Evolutionary conservation across 2,888 invertebrate genomes (phyloP).

Genomic region (Aproaerema taeniolella): DNA sequence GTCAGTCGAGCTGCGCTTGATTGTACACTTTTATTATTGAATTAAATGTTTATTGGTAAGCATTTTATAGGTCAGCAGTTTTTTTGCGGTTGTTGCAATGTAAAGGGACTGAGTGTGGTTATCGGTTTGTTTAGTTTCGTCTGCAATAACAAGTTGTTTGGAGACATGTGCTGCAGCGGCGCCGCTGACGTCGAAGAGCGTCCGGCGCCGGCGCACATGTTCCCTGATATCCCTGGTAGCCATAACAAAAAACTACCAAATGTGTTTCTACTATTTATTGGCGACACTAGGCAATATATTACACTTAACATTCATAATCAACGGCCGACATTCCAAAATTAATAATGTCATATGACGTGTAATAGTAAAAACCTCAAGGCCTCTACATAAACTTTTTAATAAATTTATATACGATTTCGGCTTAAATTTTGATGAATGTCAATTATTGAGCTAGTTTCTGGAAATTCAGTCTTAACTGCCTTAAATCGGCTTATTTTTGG

Average conservation of each 20-base stretch:
- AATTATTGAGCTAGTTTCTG: no score
- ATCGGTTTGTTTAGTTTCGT: no score
- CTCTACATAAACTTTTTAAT: no score
- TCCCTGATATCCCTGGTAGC: not conserved
- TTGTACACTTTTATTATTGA: no score
- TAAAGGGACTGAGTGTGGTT: not conserved
- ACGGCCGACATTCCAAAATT: no score
- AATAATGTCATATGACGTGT: no score
- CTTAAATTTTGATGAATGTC: no score
- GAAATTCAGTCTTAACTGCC: no score
- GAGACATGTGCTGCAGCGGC: constrained; percentile 50
- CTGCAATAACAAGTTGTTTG: constrained; percentile 32
- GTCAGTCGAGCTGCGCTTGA: constrained; percentile 34
- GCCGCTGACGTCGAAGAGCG: constrained; percentile 36
- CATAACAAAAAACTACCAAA: constrained; percentile 5
- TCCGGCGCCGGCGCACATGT: constrained; percentile 29
- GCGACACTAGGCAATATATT: constrained; percentile 8
- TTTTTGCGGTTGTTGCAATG: constrained; percentile 19
- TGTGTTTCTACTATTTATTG: constrained; percentile 10
- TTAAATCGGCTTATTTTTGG: no score
- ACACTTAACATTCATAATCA: no score
- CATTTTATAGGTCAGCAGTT: not conserved
- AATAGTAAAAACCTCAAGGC: no score
- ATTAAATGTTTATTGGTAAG: not conserved
- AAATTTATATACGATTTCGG: no score